Conservation (phyloP, 1,140 invertebrate species). For the Drosophila teissieri region DNA sequence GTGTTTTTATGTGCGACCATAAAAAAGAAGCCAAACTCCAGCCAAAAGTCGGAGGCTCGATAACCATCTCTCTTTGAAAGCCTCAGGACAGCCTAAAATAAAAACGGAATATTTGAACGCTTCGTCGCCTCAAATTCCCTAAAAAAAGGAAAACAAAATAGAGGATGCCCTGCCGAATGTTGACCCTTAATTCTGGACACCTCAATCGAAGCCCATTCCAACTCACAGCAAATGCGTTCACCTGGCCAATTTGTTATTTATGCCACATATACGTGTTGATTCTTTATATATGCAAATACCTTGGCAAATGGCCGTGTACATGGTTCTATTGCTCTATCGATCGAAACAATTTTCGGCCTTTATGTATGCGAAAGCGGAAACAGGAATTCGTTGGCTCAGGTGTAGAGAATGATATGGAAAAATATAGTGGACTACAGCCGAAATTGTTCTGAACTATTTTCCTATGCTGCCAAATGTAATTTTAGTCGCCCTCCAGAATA, state of each 20-base stretch:
- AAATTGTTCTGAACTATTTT: neutral
- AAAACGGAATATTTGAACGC: conserved; percentile 13
- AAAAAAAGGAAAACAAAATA: conserved; percentile 1
- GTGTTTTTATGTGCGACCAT: conserved; percentile 71
- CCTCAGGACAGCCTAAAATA: neutral
- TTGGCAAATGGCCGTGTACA: conserved; percentile 24
- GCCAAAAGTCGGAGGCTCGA: neutral
- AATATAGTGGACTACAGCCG: neutral
- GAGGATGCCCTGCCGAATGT: neutral
- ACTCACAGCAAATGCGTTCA: conserved; percentile 16
- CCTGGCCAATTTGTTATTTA: conserved; percentile 77
- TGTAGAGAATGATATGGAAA: neutral
- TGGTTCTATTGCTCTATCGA: conserved; percentile 47
- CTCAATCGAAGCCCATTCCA: conserved; percentile 13
- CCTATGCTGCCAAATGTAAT: neutral
- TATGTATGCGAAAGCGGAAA: conserved; percentile 42
- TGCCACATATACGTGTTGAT: conserved; percentile 76
- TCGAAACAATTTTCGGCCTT: conserved; percentile 30
- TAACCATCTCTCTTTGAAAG: conserved; percentile 3
- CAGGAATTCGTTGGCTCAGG: conserved; percentile 15
- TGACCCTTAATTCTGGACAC: conserved; percentile 30
- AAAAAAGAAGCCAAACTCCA: conserved; percentile 29
- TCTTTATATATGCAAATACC: conserved; percentile 75
- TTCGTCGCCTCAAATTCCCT: conserved; percentile 19
- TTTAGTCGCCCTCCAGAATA: neutral